Evolutionary conservation across 2,113 vertebrate genomes (phyloP), one percentile per base, ranked within the genome.

Genomic region (Oryzias javanicus): DNA sequence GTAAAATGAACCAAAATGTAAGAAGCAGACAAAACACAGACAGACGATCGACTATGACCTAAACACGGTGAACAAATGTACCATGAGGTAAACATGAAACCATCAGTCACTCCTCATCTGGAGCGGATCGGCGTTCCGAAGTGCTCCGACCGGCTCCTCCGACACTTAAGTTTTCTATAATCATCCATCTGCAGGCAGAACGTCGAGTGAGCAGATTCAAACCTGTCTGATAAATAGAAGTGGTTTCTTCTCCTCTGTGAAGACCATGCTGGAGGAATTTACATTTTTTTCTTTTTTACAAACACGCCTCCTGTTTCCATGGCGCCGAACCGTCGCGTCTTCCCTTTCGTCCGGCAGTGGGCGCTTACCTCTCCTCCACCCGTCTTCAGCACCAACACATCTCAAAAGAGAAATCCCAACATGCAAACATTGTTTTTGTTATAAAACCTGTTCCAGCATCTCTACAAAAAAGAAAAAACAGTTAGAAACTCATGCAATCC

Each of bases 1-100:
- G 86, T 89, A 93, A 90, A 85, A 89, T 92, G 93, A 94, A 93
- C 90, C 92, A 93, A 90, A 92, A 92, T 67, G 92, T 91, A 92
- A 87, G 88, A 82, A 88, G 90, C 92, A 91, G 84, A 90, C 74
- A 66, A 69, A 79, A 89, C 92, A 94, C 89, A 80, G 72, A 84
- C 35, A 85, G 88, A 79, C 86, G 87, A 87, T 92, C 91, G 88
- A 89, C 78, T 41, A 79, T 90, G 91, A 90, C 91, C 87, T 89
- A 89, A 91, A 78, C 91, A 94, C 88, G 89, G 89, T 59, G 89
- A 90, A 92, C 90, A 88, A 88, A 60, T 72, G 77, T 67, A 35
- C 65, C 51, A 79, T 85, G 91, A 93, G 90, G 94, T 92, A 88
- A 88, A 80, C 70, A 74, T 60, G 92, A 88, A 73, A 77, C 68